These are phyloP conservation scores for Synanthedon formicaeformis DNA, from an alignment of 2,888 invertebrate species.

Conservation along the genomic window DNA sequence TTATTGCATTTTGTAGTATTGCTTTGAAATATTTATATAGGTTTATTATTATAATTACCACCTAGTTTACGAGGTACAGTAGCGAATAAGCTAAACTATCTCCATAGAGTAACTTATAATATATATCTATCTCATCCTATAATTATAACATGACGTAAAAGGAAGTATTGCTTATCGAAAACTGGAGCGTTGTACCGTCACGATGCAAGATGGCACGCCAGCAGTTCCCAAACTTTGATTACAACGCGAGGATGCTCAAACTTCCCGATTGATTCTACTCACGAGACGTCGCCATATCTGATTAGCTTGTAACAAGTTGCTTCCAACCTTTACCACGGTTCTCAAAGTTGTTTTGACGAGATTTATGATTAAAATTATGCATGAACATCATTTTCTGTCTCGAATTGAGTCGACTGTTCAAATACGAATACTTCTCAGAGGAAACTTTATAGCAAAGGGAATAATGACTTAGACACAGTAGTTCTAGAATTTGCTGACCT, in stretches of 20 bases:
- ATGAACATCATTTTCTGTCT: not conserved
- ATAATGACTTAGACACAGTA: too few species aligned
- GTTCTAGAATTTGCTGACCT: too few species aligned
- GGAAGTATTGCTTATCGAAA: slow-evolving; percentile 4
- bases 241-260: slow-evolving; percentile 21
- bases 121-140: too few species aligned
- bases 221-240: slow-evolving; percentile 36
- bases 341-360: not conserved
- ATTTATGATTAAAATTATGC: not conserved
- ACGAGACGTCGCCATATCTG: slow-evolving; percentile 22
- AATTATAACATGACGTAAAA: too few species aligned
- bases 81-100: too few species aligned
- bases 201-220: slow-evolving; percentile 20
- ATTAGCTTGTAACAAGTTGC: slow-evolving; percentile 25
- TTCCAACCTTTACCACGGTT: not conserved
- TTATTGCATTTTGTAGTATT: too few species aligned
- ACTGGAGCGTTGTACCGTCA: slow-evolving; percentile 18
- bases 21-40: too few species aligned
- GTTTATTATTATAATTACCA: too few species aligned
- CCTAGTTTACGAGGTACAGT: too few species aligned
- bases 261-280: slow-evolving; percentile 27
- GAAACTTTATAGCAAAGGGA: too few species aligned
- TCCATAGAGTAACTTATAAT: too few species aligned
- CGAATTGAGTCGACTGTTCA: not conserved
- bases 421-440: too few species aligned